These are phyloP conservation scores for Tenthredo mesomela DNA, from an alignment of 2,888 invertebrate species.

Conservation along the genomic window DNA sequence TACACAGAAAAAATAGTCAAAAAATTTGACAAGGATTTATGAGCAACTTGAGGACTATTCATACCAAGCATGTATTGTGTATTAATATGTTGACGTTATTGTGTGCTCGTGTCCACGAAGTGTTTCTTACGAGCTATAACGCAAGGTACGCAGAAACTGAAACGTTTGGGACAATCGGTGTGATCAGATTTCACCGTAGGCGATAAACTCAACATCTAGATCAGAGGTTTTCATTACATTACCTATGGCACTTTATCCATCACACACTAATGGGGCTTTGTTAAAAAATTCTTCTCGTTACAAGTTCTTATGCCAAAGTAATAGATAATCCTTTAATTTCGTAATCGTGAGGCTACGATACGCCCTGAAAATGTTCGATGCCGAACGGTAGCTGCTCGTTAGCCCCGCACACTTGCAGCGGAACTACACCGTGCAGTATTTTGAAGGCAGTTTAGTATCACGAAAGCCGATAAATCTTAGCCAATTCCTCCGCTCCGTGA, in stretches of 20 bases:
- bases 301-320: neutral
- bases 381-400: slow-evolving; percentile 76
- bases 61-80: neutral
- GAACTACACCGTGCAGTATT: slow-evolving; percentile 69
- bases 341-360: slow-evolving; percentile 50
- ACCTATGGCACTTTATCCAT: neutral
- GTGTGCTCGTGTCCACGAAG: neutral
- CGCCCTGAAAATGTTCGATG: slow-evolving; percentile 20
- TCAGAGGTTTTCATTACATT: neutral
- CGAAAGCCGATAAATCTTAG: slow-evolving; percentile 75
- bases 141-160: slow-evolving; percentile 22
- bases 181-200: slow-evolving; percentile 21
- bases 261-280: slow-evolving; percentile 53
- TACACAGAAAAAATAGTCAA: slow-evolving; percentile 33
- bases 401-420: slow-evolving; percentile 66
- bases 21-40: slow-evolving; percentile 39
- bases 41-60: neutral
- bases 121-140: slow-evolving; percentile 39
- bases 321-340: slow-evolving; percentile 33
- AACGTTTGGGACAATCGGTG: slow-evolving; percentile 33
- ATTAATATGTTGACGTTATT: neutral
- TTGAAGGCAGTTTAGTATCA: slow-evolving; percentile 74
- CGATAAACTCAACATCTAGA: slow-evolving; percentile 12
- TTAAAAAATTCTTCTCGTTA: slow-evolving; percentile 26
- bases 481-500: slow-evolving; percentile 41